Evolutionary conservation across 2,888 invertebrate species (phyloP).

Genomic region (Calameuta idolon): DNA sequence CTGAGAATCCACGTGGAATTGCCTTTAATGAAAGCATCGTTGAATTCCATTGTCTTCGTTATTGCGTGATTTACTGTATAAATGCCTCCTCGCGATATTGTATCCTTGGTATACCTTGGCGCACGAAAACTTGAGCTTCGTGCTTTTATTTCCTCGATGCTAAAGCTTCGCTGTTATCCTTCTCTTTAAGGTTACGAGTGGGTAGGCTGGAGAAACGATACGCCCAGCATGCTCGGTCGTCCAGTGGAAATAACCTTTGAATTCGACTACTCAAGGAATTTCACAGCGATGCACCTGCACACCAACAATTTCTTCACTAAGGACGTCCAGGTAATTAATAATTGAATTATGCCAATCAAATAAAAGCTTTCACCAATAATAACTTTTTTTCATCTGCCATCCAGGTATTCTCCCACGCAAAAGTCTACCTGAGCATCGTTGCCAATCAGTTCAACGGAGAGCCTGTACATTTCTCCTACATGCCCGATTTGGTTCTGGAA

Average conservation of each 20-base stretch:
- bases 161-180: neutral
- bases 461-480: slow-evolving; percentile 81
- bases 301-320: slow-evolving; percentile 83
- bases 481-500: slow-evolving; percentile 81
- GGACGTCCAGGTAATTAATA: slow-evolving; percentile 75
- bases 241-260: slow-evolving; percentile 83
- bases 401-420: slow-evolving; percentile 83
- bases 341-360: neutral
- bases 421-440: slow-evolving; percentile 79
- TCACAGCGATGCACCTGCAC: slow-evolving; percentile 79
- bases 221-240: slow-evolving; percentile 72
- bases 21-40: neutral
- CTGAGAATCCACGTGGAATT: neutral
- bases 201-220: slow-evolving; percentile 85
- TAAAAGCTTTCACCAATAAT: neutral
- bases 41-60: slow-evolving; percentile 38
- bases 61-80: slow-evolving; percentile 26
- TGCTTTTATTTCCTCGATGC: neutral
- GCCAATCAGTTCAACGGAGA: slow-evolving; percentile 79
- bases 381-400: neutral
- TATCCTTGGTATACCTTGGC: neutral
- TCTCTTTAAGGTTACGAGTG: slow-evolving; percentile 78
- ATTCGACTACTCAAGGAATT: slow-evolving; percentile 82
- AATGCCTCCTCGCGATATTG: slow-evolving; percentile 8
- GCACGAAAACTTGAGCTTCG: neutral